Conservation (phyloP, 2,797 vertebrate genomes). For the Percopsis omiscomaycus region DNA sequence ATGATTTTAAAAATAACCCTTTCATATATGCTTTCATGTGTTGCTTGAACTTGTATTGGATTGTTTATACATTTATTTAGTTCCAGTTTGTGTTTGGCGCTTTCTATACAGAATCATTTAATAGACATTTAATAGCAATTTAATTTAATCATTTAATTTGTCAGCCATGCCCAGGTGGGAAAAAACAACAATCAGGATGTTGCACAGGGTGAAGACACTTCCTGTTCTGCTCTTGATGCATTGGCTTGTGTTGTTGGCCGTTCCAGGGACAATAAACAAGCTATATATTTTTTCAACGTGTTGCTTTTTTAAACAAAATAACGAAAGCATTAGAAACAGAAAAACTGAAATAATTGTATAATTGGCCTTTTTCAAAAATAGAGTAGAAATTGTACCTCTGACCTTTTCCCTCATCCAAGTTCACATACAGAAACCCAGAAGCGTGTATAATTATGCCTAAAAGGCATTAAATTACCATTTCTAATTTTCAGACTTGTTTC, state of each 20-base stretch:
- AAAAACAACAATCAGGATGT: conserved; percentile 9
- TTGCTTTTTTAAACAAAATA: not conserved
- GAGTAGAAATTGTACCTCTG: not conserved
- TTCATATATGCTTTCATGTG: not conserved
- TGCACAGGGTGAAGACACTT: not conserved
- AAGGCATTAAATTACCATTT: too few relatives aligned
- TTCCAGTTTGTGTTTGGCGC: not conserved
- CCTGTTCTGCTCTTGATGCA: conserved; percentile 7
- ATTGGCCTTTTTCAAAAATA: conserved; percentile 13
- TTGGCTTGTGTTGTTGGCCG: not conserved
- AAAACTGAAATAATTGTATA: not conserved
- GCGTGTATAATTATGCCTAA: too few relatives aligned
- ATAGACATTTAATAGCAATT: too few relatives aligned
- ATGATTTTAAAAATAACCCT: not conserved
- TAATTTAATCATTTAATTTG: too few relatives aligned
- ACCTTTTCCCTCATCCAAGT: too few relatives aligned
- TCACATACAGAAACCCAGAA: too few relatives aligned
- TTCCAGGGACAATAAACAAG: not conserved
- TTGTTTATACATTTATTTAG: too few relatives aligned
- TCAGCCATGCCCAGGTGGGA: not conserved
- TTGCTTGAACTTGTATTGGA: too few relatives aligned
- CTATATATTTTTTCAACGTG: not conserved
- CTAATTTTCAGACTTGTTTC: not conserved
- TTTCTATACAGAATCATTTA: not conserved
- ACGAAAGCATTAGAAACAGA: too few relatives aligned